Percentiles rank a stretch among this genome's conserved stretches.
phyloP scores from a whole-genome alignment of 2,797 vertebrate species.

The Eulemur rubriventer region DNA sequence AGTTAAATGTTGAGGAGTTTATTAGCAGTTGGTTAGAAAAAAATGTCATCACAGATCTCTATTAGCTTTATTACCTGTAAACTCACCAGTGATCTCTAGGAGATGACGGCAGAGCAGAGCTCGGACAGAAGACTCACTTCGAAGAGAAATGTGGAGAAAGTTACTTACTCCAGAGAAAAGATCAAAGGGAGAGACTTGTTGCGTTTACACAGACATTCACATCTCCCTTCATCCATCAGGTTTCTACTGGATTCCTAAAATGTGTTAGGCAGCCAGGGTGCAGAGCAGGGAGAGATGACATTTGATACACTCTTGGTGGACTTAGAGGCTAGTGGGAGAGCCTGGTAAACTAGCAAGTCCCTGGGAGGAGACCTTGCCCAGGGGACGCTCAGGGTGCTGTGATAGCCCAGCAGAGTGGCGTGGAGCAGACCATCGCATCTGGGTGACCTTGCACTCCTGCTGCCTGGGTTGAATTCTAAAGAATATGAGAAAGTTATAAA shows the following conservation, averaged over 20 bases:
- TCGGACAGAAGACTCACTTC: not conserved
- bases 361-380: not conserved
- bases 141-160: not conserved
- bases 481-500: not conserved
- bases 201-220: not conserved
- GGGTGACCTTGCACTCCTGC: not conserved
- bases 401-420: not conserved
- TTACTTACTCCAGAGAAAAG: not conserved
- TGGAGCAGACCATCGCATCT: fast-evolving
- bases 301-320: fast-evolving
- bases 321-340: not conserved
- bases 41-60: not conserved
- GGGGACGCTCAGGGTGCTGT: fast-evolving
- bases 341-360: not conserved
- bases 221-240: not conserved
- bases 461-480: not conserved
- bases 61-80: not conserved
- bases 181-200: not conserved
- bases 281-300: not conserved
- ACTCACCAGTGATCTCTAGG: not conserved
- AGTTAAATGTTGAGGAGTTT: not conserved
- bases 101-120: not conserved
- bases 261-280: not conserved
- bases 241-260: not conserved
- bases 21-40: not conserved